Base-by-base conservation (phyloP, 2,888 invertebrate genomes). In the Tipula lateralis region DNA sequence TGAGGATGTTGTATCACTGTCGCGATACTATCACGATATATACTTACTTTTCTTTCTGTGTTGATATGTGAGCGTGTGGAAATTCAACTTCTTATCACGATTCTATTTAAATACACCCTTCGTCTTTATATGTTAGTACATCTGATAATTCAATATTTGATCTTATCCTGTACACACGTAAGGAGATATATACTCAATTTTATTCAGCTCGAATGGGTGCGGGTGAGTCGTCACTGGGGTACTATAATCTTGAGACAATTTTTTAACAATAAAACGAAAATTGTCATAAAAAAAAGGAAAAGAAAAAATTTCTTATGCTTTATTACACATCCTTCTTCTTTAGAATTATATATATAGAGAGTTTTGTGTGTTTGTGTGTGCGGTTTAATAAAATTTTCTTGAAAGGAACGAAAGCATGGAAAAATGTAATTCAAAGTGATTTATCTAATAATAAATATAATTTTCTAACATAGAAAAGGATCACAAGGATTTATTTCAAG, bases 301-400 rank as follows among this genome's bases (percentile, higher is more conserved):
- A 66, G n/a, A 36, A 36, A 36, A 36, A 36, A 36, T 36, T 66
- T 66, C 24, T 66, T 66, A 66, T 66, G 66, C 66, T 66, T 66
- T 66, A 66, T 66, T 66, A 66, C 66, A 66, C 66, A 66, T 66
- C 66, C 66, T 66, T 66, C 66, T 66, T 66, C 66, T 66, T 66
- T 66, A 66, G 66, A 66, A 66, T 24, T 12, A 16, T 16, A 16
- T 44, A 50, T 16, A 44, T 50, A 50, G n/a, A 50, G 44, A 50
- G 44, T 44, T 44, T 44, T 16, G n/a, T 66, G 7, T 44, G 13
- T 44, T 44, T 44, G 13, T 44, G 19, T 66, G 66, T 66, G 66
- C 24, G 66, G 66, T 66, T 66, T 66, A 66, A 66, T 66, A 66
- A 66, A 66, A 66, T 66, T 66, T 66, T 66, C 24, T 66, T 66